Evolutionary conservation across 2,888 invertebrate genomes (phyloP).

Genomic region (Callosobruchus maculatus): DNA sequence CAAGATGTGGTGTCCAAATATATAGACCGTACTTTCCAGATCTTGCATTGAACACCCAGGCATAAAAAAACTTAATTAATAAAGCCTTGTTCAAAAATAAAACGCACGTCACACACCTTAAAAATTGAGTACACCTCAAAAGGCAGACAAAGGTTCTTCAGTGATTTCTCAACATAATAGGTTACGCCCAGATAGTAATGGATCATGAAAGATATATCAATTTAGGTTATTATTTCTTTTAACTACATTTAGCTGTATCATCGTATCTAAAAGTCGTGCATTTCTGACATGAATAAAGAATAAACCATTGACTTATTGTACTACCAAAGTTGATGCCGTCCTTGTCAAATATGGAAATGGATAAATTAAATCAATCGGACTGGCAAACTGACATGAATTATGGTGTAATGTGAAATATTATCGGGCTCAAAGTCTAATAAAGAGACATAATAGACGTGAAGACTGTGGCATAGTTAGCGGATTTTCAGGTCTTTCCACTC

Average conservation of each 20-base stretch:
- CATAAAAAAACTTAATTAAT: no score
- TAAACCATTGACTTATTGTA: neutral
- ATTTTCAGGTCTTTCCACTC: no score
- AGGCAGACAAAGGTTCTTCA: neutral
- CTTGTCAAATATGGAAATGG: neutral
- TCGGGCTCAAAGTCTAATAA: neutral
- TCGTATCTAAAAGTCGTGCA: neutral
- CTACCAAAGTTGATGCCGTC: neutral
- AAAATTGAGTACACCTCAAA: neutral
- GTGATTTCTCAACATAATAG: neutral
- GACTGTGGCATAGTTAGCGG: no score
- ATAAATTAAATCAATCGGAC: neutral
- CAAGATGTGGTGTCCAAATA: no score
- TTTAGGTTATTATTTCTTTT: neutral
- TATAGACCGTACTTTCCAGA: no score
- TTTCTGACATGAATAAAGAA: neutral
- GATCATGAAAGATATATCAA: neutral
- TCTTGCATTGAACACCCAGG: no score
- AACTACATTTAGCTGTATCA: neutral
- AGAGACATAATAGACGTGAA: neutral
- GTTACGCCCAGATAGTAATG: neutral
- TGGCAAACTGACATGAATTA: neutral
- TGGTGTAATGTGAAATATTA: neutral
- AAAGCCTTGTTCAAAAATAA: no score
- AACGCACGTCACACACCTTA: neutral